Base-by-base conservation (phyloP, 2,113 vertebrate species). In the Menidia beryllina region DNA sequence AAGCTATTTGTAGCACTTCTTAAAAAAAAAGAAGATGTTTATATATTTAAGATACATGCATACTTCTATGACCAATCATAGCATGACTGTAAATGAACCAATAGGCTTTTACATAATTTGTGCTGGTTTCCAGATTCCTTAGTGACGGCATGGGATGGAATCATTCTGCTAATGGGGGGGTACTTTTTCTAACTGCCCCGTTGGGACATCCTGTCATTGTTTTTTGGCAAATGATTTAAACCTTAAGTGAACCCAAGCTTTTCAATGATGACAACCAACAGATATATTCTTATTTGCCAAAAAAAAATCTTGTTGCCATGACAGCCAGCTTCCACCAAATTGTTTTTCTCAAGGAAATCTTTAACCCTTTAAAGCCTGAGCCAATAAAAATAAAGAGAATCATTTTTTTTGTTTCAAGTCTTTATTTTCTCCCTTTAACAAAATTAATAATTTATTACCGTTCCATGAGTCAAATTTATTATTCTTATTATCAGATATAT, bases 121-220 rank as follows among this genome's bases (percentile, higher is more conserved):
- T n/a, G n/a, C n/a, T n/a, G n/a, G n/a, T n/a, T 34, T 34, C 30
- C 47, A 45, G 62, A 56, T 14, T 45, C 5, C 45, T 74, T 65
- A 45, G 17, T 36, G 55, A 58, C 27, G 2, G 7, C 30, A 47
- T 72, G 64, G 52, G 56, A 69, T 47, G 1, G 64, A 70, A 49
- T 54, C 8, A 38, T 55, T 69, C 60, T 8, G 9, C 36, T 3
- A 23, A 53, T 54, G 1, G 21, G 65, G 52, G 24, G 30, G 10
- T 34, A 38, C 76, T 34, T 7, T 59, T 69, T 79, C 47, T 70
- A 39, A 55, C 26, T 24, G 39, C 69, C 66, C 67, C 78, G 56
- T 26, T 14, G 26, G 21, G 67, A 24, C 38, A 30, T 47, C 60
- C 38, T 51, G 39, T 72, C 81, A 69, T 13, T 43, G 10, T 5